Conservation (phyloP, 2,797 vertebrate genomes). For the Sitta carolinensis region DNA sequence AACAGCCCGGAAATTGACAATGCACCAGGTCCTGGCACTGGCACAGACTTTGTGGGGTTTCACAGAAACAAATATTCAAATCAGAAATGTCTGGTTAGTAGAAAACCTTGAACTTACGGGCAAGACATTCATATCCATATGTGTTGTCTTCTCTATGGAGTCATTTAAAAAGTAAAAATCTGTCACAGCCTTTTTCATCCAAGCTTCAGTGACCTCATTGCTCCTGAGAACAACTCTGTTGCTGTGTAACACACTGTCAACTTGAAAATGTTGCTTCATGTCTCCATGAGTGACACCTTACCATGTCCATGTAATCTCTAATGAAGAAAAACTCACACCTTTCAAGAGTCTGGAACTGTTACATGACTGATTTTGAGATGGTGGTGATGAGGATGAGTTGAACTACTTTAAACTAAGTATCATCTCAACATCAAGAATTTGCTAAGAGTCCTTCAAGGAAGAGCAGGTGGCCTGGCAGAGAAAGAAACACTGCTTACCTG, state of each 20-base stretch:
- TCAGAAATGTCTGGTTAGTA: background rate
- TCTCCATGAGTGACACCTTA: background rate
- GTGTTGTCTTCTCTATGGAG: background rate
- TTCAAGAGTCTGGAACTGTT: background rate
- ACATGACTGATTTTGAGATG: background rate
- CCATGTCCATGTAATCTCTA: background rate
- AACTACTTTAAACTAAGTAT: background rate
- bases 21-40: background rate
- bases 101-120: background rate
- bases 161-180: background rate
- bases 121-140: background rate
- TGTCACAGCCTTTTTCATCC: background rate
- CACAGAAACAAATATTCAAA: background rate
- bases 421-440: background rate
- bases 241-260: background rate
- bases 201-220: background rate
- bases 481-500: background rate
- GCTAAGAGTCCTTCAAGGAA: background rate
- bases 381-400: background rate
- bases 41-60: background rate
- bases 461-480: background rate
- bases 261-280: background rate
- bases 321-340: background rate
- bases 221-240: background rate
- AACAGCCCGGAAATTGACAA: background rate